Evolutionary conservation across 2,888 invertebrate species (phyloP).

Genomic region (Sepiola atlantica): DNA sequence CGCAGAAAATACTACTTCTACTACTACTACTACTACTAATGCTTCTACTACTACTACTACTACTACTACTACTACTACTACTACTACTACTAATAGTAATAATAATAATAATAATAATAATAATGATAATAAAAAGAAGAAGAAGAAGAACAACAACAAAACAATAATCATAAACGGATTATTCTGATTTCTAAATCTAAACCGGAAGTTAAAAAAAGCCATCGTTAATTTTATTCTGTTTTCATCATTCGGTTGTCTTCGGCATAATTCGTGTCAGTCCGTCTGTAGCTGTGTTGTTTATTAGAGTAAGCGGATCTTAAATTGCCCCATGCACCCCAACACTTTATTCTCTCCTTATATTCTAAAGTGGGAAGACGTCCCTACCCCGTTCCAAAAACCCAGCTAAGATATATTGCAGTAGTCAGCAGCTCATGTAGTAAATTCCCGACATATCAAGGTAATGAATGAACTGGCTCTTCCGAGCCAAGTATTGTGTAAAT

Average conservation of each 20-base stretch:
- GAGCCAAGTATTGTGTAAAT: background rate
- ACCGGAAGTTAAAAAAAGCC: too few relatives aligned
- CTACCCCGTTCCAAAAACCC: background rate
- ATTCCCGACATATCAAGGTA: background rate
- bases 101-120: too few relatives aligned
- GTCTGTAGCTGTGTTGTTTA: background rate
- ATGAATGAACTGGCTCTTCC: background rate
- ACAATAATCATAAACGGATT: too few relatives aligned
- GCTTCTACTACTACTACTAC: too few relatives aligned
- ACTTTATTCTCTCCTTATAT: constrained; percentile 15
- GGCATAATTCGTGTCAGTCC: background rate
- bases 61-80: too few relatives aligned
- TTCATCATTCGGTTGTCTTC: background rate
- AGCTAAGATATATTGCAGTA: background rate
- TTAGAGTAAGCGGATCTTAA: background rate
- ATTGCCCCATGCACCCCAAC: background rate
- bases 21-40: too few relatives aligned
- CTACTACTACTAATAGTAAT: too few relatives aligned
- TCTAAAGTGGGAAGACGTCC: background rate
- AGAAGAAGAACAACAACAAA: too few relatives aligned
- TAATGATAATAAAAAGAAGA: too few relatives aligned
- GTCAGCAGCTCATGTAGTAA: constrained; percentile 32
- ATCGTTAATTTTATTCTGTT: background rate
- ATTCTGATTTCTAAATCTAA: too few relatives aligned
- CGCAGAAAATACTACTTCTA: too few relatives aligned